A percentile compares a stretch with the other conserved stretches of the same genome.
phyloP scores from a whole-genome alignment of 2,797 vertebrate species.

The Lindbergichthys nudifrons region DNA sequence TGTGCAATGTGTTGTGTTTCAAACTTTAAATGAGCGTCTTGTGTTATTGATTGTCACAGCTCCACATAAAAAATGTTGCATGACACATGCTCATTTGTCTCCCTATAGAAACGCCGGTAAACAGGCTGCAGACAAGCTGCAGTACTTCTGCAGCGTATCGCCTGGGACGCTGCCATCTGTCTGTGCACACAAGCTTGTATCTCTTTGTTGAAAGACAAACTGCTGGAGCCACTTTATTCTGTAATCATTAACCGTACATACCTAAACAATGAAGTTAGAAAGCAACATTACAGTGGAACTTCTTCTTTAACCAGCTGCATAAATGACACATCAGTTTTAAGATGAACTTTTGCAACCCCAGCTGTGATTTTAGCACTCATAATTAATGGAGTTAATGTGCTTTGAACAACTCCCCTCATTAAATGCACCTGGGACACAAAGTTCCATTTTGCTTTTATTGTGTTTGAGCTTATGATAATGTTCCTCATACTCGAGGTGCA shows the following conservation, averaged over 20 bases:
- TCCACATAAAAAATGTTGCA: constrained; percentile 45
- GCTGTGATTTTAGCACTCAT: constrained; percentile 8
- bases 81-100: constrained; percentile 72
- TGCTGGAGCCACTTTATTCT: constrained; percentile 33
- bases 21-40: constrained; percentile 21
- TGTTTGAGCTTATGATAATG: constrained; percentile 24
- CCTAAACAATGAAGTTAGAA: constrained; percentile 28
- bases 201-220: constrained; percentile 62
- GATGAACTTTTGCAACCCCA: constrained; percentile 36
- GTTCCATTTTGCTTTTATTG: constrained; percentile 42
- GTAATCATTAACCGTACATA: constrained; percentile 29
- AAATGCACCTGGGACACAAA: constrained; percentile 19
- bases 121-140: constrained; percentile 74
- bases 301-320: constrained; percentile 26
- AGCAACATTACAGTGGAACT: constrained; percentile 15
- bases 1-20: neutral
- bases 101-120: constrained; percentile 54
- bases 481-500: constrained; percentile 10
- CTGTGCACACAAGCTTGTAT: constrained; percentile 44
- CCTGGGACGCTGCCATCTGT: constrained; percentile 74
- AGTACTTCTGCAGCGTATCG: constrained; percentile 54
- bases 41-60: constrained; percentile 17
- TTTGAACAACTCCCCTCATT: constrained; percentile 44
- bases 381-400: constrained; percentile 47
- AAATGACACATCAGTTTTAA: constrained; percentile 27